Base-by-base conservation (phyloP, 2,113 vertebrate species). In the Anthoscopus minutus region DNA sequence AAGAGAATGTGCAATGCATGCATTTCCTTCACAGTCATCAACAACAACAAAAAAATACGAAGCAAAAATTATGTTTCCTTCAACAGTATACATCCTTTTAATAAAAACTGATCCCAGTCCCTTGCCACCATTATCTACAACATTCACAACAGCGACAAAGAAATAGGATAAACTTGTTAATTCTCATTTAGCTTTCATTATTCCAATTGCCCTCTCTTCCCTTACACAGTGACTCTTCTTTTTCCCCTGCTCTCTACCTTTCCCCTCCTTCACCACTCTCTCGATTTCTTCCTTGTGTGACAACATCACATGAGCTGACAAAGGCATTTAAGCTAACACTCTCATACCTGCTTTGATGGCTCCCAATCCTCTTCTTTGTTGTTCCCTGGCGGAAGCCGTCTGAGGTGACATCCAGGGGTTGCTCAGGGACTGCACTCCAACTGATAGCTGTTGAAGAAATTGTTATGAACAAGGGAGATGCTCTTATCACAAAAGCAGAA, bases 381-480 rank as follows among this genome's bases (percentile, higher is more conserved):
- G 98, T 98, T 80, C 99, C 99, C 51, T 99, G 99, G 31, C 98
- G 99, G 97, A 99, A 98, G 76, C 99, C 99, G 8, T 98, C 98
- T 51, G 98, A 98, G n/a, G 98, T 99, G 91, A 99, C 99, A 96
- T 99, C 99, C 92, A 99, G 94, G 61, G 99, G 99, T 48, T 98
- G 97, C 24, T 99, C 97, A 33, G 97, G 93, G 28, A 99, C 98
- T 1, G 98, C 98, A 92, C 98, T 99, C 99, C 99, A 99, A 91
- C 99, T 99, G 94, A 99, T 98, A 76, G 99, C 99, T 99, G 92
- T 5, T 70, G 74, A 89, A 95, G 22, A 89, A 38, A 89, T 22
- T 38, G 56, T 40, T 77, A 74, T 3, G 13, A 91, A 72, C 40
- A 82, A 87, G 6, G 13, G 14, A 71, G 20, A 35, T 9, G 19